phyloP scores from a whole-genome alignment of 1,140 invertebrate genomes.

The Homarus americanus region DNA sequence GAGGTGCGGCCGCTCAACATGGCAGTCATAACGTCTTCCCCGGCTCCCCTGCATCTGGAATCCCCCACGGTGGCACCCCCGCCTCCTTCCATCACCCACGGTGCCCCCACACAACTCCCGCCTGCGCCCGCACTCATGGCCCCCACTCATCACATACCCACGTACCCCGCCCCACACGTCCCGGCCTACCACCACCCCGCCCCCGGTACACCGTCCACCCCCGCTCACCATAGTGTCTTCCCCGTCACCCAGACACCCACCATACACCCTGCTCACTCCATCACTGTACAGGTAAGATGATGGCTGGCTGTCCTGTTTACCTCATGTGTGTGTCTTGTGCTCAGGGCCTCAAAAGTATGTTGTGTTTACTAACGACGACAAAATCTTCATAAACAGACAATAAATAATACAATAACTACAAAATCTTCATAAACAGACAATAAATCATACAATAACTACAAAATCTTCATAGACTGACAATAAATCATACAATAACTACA shows the following conservation, averaged over 20 bases:
- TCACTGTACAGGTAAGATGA: slow-evolving; percentile 74
- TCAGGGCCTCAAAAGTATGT: too few relatives aligned
- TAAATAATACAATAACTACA: too few relatives aligned
- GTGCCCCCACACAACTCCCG: slow-evolving; percentile 20
- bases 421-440: too few relatives aligned
- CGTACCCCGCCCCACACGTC: slow-evolving; percentile 9
- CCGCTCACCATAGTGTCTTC: slow-evolving; percentile 47
- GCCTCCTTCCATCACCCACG: slow-evolving; percentile 40
- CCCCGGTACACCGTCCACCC: slow-evolving; percentile 34
- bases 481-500: too few relatives aligned
- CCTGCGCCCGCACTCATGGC: slow-evolving; percentile 49
- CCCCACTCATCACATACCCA: slow-evolving; percentile 16
- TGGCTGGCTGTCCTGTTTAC: neutral
- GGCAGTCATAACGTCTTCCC: slow-evolving; percentile 19
- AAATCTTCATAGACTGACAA: too few relatives aligned
- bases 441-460: too few relatives aligned
- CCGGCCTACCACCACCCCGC: neutral
- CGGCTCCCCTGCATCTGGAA: slow-evolving; percentile 21
- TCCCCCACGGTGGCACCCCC: slow-evolving; percentile 34
- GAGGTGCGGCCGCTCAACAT: slow-evolving; percentile 62
- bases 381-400: too few relatives aligned
- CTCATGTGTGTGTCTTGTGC: neutral
- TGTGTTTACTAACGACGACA: too few relatives aligned
- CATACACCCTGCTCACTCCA: slow-evolving; percentile 74
- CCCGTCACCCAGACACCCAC: slow-evolving; percentile 54